Evolutionary conservation across 2,888 invertebrate species (phyloP).

Genomic region (Scaptomyza tumidula): DNA sequence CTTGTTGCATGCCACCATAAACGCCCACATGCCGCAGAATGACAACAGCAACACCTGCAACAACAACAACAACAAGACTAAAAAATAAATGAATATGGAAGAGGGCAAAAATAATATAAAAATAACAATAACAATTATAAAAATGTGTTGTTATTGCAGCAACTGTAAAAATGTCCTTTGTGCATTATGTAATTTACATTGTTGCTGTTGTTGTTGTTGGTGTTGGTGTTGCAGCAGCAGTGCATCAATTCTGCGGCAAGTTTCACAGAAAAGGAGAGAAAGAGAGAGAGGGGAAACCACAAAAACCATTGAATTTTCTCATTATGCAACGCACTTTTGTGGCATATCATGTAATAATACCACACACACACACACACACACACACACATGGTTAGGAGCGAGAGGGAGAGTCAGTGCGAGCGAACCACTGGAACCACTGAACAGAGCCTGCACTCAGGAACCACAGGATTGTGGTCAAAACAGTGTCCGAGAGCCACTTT

Average conservation of each 20-base stretch:
- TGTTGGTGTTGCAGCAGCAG: constrained; percentile 4
- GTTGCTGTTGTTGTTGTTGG: constrained; percentile 1
- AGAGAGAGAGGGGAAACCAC: constrained; percentile 31
- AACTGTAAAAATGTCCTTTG: constrained; percentile 21
- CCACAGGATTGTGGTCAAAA: constrained; percentile 33
- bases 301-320: constrained; percentile 58
- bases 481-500: neutral
- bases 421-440: neutral
- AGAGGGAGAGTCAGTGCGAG: neutral
- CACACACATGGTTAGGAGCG: neutral
- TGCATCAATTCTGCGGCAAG: constrained; percentile 45
- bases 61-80: constrained; percentile 20
- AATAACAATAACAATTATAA: constrained; percentile 16
- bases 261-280: neutral
- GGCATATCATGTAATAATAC: constrained; percentile 21
- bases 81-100: neutral
- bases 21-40: constrained; percentile 26
- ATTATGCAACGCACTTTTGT: constrained; percentile 65
- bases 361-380: neutral
- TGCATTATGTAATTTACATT: constrained; percentile 49
- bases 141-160: constrained; percentile 6
- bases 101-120: constrained; percentile 31
- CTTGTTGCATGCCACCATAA: constrained; percentile 58
- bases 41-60: constrained; percentile 9
- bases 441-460: neutral